phyloP scores from a whole-genome alignment of 2,113 vertebrate species.

The Hemibagrus wyckioides region DNA sequence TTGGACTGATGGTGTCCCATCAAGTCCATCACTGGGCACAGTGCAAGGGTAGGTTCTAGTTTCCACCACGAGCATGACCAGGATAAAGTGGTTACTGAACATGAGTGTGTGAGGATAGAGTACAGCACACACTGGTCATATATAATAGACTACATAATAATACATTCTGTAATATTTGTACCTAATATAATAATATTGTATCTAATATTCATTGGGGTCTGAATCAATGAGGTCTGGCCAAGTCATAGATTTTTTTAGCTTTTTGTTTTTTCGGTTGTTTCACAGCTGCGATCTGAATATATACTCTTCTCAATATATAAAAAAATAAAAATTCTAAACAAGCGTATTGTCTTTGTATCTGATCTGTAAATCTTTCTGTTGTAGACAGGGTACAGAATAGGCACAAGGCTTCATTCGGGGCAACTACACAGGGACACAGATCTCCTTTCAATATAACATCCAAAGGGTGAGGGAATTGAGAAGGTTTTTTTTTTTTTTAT shows the following conservation, averaged over 20 bases:
- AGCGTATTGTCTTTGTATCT: not conserved
- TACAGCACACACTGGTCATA: too few relatives aligned
- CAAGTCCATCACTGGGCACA: too few relatives aligned
- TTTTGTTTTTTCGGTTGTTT: too few relatives aligned
- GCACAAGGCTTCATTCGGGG: not conserved
- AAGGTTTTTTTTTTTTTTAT: not conserved
- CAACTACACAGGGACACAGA: not conserved
- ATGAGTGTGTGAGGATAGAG: not conserved
- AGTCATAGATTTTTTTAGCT: not conserved
- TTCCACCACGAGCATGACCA: not conserved
- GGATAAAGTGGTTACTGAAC: not conserved
- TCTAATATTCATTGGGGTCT: too few relatives aligned
- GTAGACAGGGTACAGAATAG: not conserved
- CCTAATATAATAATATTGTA: too few relatives aligned
- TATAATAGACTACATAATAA: not conserved
- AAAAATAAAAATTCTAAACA: not conserved
- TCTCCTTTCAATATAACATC: not conserved
- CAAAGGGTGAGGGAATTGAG: not conserved
- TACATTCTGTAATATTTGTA: not conserved
- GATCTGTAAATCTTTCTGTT: not conserved
- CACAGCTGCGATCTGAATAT: not conserved
- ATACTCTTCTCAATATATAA: too few relatives aligned
- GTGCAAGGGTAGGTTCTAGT: not conserved
- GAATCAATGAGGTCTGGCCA: not conserved
- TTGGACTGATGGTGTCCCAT: not conserved